Evolutionary conservation across 2,888 invertebrate species (phyloP), one percentile per base, ranked within the genome.

Genomic region (Drosophila meridiana): DNA sequence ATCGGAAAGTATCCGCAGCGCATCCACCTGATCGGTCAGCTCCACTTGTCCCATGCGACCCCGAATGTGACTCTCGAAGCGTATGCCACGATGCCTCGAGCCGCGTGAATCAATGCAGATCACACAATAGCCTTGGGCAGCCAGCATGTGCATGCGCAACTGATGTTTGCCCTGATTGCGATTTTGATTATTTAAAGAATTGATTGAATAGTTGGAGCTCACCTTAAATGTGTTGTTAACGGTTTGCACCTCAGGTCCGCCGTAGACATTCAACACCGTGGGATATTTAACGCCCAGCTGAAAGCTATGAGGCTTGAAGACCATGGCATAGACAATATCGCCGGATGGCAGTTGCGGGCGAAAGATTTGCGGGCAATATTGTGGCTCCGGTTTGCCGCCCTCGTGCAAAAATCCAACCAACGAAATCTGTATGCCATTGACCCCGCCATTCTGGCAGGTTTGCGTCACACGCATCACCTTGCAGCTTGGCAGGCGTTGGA

Each of bases 161-260:
- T 98, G 98, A 67, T 98, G 95, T 94, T 97, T 97, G 61, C 97
- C 97, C 97, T 97, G 47, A 5, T 48, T 42, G 28, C 38, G 14
- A 26, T 26, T 36, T 7, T 36, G 38, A 40, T 56, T 56, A 40
- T 40, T 56, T 40, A 26, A 30, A 32, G 42, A 30, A 32, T 42
- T 20, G 8, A 3, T 8, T 42, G n/a, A 42, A 32, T n/a, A 0
- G 4, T 20, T 20, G 8, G 13, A 8, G 9, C 40, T 40, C 90
- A 97, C 97, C 95, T 98, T 97, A 91, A 98, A 99, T 7, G 97
- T 97, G 93, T 99, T 99, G 63, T 97, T 97, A 71, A 99, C 99
- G 45, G 99, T 95, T 94, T 99, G 99, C 56, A 99, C 98, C 93
- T 99, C 99, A 0, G 99, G 99, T 0, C 99, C 99, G 3, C 99